Base-by-base conservation (phyloP, 2,888 invertebrate genomes). In the Erynnis tages region DNA sequence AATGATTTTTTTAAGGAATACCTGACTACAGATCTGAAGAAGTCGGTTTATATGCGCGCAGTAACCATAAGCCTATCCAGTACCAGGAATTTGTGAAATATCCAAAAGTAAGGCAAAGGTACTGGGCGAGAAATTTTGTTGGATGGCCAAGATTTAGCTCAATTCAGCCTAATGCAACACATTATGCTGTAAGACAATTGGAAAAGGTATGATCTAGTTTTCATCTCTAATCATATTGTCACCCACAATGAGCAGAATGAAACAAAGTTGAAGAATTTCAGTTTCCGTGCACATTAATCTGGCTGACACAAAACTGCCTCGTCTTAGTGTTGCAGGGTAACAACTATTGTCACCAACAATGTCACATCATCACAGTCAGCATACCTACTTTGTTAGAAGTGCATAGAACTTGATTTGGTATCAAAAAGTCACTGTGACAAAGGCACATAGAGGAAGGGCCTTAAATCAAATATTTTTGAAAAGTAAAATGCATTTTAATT, bases 51-150 rank as follows among this genome's bases (percentile, higher is more conserved):
- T 98, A 97, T 77, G 97, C 97, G 0, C 92, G 95, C 6, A 94
- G 94, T 53, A 93, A 94, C 63, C 94, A 93, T 64, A 94, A 95
- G 67, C 98, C 98, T 0, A 92, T 98, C 19, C 93, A 95, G 62
- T 95, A 96, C 71, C 93, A 93, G 79, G 96, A 98, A 59, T 98
- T 98, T 88, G 78, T 95, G 0, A 91, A 91, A 60, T 93, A 92
- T 21, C 84, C 92, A 2, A 79, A 86, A 59, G 85, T 92, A 0
- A 91, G 97, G 47, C 93, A 94, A 76, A 90, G 97, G 47, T 98
- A 98, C 73, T 99, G 98, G 99, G 97, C 98, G 0, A 91, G 99
- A 60, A 99, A 98, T 83, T 99, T 93, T 82, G 91, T 97, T 7
- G 98, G 96, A 0, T 99, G 98, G 98, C 92, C 93, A 14, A 90